Base-by-base conservation (phyloP, 2,113 vertebrate species). In the Columbina picui region DNA sequence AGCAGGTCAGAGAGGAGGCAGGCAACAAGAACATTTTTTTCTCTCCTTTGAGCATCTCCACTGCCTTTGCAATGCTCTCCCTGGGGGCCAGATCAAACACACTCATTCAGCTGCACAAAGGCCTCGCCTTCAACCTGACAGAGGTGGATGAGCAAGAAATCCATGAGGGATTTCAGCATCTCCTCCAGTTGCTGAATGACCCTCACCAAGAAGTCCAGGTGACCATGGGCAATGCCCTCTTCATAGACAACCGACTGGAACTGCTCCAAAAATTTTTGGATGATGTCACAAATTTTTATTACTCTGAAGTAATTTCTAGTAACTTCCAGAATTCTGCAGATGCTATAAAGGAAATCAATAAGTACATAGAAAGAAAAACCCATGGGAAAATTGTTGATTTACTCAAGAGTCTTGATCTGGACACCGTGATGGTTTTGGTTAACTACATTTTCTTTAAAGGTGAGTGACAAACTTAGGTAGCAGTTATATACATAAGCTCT, bases 391-490 rank as follows among this genome's bases (percentile, higher is more conserved):
- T 99, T 75, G 94, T 93, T 30, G 95, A 98, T 32, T 93, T 98
- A 63, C 29, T 99, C 49, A 87, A 97, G 29, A 92, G 13, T 10
- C 90, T 99, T 92, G 90, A 98, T 25, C 2, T 77, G 1, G 34
- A 36, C 1, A 97, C 95, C 0, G 11, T 95, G 70, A 98, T 99
- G 97, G 75, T 99, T 94, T 97, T 99, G 52, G 88, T 98, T 61
- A 99, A 98, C 96, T 98, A 97, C 14, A 93, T 99, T 90, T 98
- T 95, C 93, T 99, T 99, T 95, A 98, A 55, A 98, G 99, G 99
- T 97, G 45, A 94, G 95, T 91, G n/a, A 43, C 12, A 89, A 85
- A 69, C 0, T 0, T 14, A 19, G 5, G 22, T 68, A 71, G 16
- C 21, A 71, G 9, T 45, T 64, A 27, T 7, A 27, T 4, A 55